Evolutionary conservation across 2,113 vertebrate genomes (phyloP), one percentile per base, ranked within the genome.

Genomic region (Albula goreensis): DNA sequence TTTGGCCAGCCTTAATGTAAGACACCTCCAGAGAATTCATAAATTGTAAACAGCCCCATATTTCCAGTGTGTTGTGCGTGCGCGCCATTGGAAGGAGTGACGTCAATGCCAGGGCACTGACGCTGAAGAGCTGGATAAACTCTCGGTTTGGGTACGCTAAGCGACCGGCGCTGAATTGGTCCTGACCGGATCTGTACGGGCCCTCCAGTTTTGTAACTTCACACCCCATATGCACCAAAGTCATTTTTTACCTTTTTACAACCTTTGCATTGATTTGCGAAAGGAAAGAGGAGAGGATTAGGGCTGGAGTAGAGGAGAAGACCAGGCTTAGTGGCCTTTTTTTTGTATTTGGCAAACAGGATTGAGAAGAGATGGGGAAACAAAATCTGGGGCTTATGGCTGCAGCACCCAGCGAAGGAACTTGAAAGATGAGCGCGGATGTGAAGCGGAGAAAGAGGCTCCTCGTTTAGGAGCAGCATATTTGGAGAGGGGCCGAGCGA

Each of bases 361-460:
- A 94, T 95, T 93, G 93, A 93, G 93, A 92, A 93, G 93, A 93
- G 94, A 94, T 92, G 93, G 90, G 90, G 91, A 94, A 93, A 94
- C 93, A 95, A 95, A 95, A 95, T 94, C 95, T 93, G 93, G 94
- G 94, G 88, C 93, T 96, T 95, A 95, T 89, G 89, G 91, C 89
- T 85, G 82, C 87, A 90, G 92, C 92, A 91, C 91, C 91, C 90
- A 91, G 92, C 91, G 90, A 81, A 91, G 92, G 90, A 94, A 94
- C 93, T 87, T 89, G 85, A 90, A 90, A 88, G 88, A 91, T 92
- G 92, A 93, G 92, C 94, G 94, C 91, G 90, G 92, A 94, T 93
- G 94, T 93, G 91, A 92, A 94, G 91, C 90, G 90, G 90, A 92
- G 93, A 93, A 91, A 92, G 88, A 88, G 93, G 93, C 92, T 89